Evolutionary conservation across 2,113 vertebrate species (phyloP).

Genomic region (Rafetus swinhoei): DNA sequence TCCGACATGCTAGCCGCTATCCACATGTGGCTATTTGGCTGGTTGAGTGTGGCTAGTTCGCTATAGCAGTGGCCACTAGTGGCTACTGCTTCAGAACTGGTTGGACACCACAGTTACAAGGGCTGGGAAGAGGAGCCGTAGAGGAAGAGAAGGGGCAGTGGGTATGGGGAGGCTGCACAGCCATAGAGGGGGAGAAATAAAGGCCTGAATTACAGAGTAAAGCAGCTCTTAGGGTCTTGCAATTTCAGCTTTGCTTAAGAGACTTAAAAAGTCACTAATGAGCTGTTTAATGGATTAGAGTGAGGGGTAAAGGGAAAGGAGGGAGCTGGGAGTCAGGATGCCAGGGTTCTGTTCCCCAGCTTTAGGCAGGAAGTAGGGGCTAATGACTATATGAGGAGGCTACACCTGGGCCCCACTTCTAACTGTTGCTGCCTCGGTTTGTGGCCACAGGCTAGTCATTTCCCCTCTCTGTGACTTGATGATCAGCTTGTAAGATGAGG

Average conservation of each 20-base stretch:
- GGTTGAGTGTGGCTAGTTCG: too few relatives aligned
- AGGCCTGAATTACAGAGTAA: neutral
- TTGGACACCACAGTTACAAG: too few relatives aligned
- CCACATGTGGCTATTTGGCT: too few relatives aligned
- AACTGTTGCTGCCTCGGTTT: neutral
- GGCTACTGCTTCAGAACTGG: too few relatives aligned
- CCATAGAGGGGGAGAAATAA: neutral
- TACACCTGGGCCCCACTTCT: neutral
- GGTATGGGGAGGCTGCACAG: neutral
- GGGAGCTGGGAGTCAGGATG: too few relatives aligned
- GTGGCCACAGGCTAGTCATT: neutral
- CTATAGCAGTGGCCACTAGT: too few relatives aligned
- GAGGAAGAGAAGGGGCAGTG: too few relatives aligned
- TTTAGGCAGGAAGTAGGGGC: neutral
- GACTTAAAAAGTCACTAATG: neutral
- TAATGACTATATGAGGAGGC: neutral
- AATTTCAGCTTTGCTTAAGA: neutral
- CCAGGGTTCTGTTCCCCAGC: neutral
- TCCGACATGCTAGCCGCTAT: too few relatives aligned
- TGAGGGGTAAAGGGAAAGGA: neutral
- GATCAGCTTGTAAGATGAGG: neutral
- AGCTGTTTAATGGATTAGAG: neutral
- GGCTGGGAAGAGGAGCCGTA: neutral
- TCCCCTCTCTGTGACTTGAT: too few relatives aligned
- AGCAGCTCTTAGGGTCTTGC: neutral